Base-by-base conservation (phyloP, 2,888 invertebrate species). In the Acholoe squamosa region DNA sequence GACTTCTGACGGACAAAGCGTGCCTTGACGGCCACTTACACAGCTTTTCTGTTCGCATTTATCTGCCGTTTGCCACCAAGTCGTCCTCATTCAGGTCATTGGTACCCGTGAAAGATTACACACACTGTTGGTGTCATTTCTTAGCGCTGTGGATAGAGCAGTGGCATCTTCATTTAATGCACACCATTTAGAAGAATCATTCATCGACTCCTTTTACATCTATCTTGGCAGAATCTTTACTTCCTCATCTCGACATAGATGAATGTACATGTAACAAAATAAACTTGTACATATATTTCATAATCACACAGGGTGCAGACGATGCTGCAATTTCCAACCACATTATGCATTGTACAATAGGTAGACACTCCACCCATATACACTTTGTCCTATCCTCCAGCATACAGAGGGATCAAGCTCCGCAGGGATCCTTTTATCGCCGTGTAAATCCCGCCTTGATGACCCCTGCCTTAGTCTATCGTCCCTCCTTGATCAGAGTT, bases 1-100 rank as follows among this genome's bases (percentile, higher is more conserved):
- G 80, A 80, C 34, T 80, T 80, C 31, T 80, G 80, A 80, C 43
- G 34, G 33, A 80, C 80, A 80, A 80, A 80, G 80, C 33, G 80
- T 33, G 80, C 80, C 14, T 14, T 80, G 80, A 33, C 80, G 43
- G 80, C 80, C 80, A 80, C 80, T 80, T 80, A 71, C 71, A 71
- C 71, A 25, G 5, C 71, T 28, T 28, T 71, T 71, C 31, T 28
- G 71, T 71, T 28, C 71, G 14, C n/a, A 3, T 28, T 71, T 14
- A 71, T 28, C 28, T 28, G 71, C 19, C 71, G 7, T 28, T 71
- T 25, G 31, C 31, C 71, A 28, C 71, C 71, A 25, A 71, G 28
- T 28, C 71, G 28, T 71, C 31, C 28, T 71, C 71, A 28, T 71
- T 71, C 14, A 14, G 71, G 71, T 71, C 71, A 71, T 71, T 28